Evolutionary conservation across 2,797 vertebrate species (phyloP).

Genomic region (Gorsachius magnificus): DNA sequence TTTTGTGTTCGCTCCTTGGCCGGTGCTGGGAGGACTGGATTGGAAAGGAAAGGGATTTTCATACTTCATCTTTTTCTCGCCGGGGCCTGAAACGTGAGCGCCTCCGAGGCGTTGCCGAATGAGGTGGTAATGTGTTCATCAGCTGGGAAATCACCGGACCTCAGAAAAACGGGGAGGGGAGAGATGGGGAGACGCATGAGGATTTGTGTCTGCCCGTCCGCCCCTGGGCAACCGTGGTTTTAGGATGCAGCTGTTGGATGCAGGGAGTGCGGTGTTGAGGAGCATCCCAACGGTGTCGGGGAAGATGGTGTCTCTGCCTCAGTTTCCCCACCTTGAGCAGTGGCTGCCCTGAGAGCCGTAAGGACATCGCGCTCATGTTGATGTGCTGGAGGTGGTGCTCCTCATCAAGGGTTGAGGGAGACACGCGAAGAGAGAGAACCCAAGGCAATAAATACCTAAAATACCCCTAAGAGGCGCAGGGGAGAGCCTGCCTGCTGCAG

Average conservation of each 20-base stretch:
- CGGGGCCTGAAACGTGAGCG: slow-evolving; percentile 60
- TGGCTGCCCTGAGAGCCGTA: background rate
- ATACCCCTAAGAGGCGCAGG: fast-evolving
- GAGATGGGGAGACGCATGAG: background rate
- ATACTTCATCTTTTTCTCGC: slow-evolving; percentile 70
- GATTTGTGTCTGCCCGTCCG: background rate
- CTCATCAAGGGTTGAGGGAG: background rate
- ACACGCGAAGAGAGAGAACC: background rate
- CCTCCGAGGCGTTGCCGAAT: slow-evolving; percentile 57
- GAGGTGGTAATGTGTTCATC: slow-evolving; percentile 72
- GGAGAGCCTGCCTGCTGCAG: background rate
- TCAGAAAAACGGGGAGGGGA: background rate
- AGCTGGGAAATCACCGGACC: slow-evolving; percentile 57
- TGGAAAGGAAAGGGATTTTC: slow-evolving; percentile 71
- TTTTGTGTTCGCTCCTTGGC: slow-evolving; percentile 51
- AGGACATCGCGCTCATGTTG: fast-evolving
- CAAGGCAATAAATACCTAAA: background rate
- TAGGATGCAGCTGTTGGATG: background rate
- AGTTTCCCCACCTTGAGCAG: background rate
- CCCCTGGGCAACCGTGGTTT: background rate
- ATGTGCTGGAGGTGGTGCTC: background rate
- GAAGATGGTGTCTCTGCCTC: background rate
- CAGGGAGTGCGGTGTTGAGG: fast-evolving
- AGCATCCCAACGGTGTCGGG: background rate
- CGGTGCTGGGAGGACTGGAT: slow-evolving; percentile 52